Evolutionary conservation across 2,888 invertebrate species (phyloP).

Genomic region (Argyresthia albistria): DNA sequence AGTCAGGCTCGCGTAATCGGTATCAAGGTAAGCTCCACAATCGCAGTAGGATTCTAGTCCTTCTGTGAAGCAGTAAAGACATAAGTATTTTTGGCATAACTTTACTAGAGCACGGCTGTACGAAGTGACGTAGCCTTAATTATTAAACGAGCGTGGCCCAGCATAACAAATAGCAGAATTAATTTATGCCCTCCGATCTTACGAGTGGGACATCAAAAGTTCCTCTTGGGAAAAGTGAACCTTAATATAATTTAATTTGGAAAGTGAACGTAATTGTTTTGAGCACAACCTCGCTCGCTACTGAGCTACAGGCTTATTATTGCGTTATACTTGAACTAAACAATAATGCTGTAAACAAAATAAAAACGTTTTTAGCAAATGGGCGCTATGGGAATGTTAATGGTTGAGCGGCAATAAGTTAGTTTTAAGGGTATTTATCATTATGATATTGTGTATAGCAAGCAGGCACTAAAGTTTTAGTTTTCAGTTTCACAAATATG

Average conservation of each 20-base stretch:
- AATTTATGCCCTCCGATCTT: constrained; percentile 52
- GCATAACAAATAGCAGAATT: constrained; percentile 51
- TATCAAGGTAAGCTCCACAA: too few relatives aligned
- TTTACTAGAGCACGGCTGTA: neutral
- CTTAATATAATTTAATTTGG: constrained; percentile 5
- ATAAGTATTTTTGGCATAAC: too few relatives aligned
- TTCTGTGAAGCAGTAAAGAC: too few relatives aligned
- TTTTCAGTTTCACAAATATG: too few relatives aligned
- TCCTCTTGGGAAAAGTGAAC: constrained; percentile 32
- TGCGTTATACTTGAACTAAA: too few relatives aligned
- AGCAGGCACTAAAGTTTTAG: too few relatives aligned
- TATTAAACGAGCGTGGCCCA: constrained; percentile 29
- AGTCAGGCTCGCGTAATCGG: neutral
- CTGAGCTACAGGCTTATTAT: too few relatives aligned
- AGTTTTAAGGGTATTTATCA: neutral
- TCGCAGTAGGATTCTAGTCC: too few relatives aligned
- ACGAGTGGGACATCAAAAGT: constrained; percentile 50
- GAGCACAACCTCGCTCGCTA: neutral
- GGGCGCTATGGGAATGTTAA: neutral
- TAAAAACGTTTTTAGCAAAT: too few relatives aligned
- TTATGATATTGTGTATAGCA: too few relatives aligned
- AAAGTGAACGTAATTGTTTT: constrained; percentile 34
- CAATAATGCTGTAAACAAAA: too few relatives aligned
- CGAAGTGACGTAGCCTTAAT: constrained; percentile 17
- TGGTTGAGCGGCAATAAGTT: neutral